Conservation (phyloP, 2,797 vertebrate species). For the Argya squamiceps region DNA sequence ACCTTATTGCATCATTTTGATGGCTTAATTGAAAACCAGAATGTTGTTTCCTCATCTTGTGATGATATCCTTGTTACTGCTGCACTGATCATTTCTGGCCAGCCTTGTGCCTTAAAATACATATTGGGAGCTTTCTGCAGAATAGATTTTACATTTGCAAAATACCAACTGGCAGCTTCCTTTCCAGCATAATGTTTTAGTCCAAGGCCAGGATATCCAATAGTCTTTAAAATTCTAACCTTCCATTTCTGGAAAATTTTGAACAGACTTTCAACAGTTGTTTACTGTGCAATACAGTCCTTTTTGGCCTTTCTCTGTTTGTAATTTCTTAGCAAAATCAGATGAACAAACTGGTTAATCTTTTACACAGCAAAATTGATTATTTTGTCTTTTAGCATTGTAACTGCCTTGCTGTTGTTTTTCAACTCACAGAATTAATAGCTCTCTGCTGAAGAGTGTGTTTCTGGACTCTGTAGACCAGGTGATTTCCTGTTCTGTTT, state of each 20-base stretch:
- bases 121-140: neutral
- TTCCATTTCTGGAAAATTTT: neutral
- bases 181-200: neutral
- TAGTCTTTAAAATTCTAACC: neutral
- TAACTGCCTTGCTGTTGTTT: neutral
- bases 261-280: neutral
- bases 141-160: neutral
- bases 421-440: neutral
- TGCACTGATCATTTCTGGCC: neutral
- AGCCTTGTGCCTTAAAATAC: neutral
- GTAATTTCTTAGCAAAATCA: neutral
- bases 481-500: neutral
- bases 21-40: neutral
- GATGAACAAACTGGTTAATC: neutral
- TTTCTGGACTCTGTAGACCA: neutral
- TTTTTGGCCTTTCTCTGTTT: neutral
- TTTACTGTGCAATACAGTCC: neutral
- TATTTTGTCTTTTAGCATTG: neutral
- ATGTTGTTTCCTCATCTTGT: neutral
- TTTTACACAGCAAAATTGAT: neutral
- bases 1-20: neutral
- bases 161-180: neutral
- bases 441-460: neutral
- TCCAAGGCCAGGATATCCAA: neutral
- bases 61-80: neutral